phyloP scores from a whole-genome alignment of 2,888 invertebrate species.

The Arrhopalites spinosus region DNA sequence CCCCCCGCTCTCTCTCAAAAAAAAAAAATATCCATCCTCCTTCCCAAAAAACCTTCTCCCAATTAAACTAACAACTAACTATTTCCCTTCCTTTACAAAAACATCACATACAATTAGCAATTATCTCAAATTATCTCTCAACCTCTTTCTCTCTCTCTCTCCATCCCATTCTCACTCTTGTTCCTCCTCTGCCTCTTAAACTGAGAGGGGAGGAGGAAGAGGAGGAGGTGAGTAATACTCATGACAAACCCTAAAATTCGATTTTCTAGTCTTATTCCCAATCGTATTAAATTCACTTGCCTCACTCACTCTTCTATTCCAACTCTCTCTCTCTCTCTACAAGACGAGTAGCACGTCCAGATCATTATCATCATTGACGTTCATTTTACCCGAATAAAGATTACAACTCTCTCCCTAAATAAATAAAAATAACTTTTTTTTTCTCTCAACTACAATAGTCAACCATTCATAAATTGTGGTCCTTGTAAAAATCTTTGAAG shows the following conservation, averaged over 20 bases:
- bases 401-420: neutral
- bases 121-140: slow-evolving; percentile 10
- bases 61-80: slow-evolving; percentile 1
- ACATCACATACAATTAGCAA: neutral
- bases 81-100: neutral
- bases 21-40: too few relatives aligned
- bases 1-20: too few relatives aligned
- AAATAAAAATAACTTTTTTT: neutral
- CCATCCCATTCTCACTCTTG: slow-evolving; percentile 1
- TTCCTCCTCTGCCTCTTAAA: neutral
- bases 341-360: neutral
- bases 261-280: slow-evolving; percentile 3
- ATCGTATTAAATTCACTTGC: neutral
- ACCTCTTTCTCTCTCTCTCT: neutral
- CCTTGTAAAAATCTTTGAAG: too few relatives aligned
- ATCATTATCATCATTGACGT: too few relatives aligned
- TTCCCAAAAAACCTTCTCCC: neutral
- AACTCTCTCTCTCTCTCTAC: slow-evolving; percentile 3
- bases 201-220: neutral
- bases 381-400: neutral
- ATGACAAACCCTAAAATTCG: neutral
- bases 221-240: too few relatives aligned
- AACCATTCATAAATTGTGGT: neutral
- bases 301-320: neutral
- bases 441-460: neutral